phyloP scores from a whole-genome alignment of 2,888 invertebrate genomes.

The Suillia variegata region DNA sequence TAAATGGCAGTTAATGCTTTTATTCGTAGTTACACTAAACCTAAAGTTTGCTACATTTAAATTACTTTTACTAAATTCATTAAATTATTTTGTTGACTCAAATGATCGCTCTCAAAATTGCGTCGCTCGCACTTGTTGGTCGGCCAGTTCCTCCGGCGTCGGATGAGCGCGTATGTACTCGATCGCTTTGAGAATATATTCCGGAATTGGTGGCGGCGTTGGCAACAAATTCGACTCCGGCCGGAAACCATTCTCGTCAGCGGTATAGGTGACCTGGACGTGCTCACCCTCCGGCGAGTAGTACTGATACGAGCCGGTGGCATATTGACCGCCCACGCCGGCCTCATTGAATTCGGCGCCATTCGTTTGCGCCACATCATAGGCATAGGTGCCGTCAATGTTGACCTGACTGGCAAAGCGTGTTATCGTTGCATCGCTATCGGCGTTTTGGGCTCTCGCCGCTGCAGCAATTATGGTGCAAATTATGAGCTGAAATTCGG shows the following conservation, averaged over 20 bases:
- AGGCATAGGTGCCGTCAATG: constrained; percentile 60
- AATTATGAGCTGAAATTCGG: constrained; percentile 34
- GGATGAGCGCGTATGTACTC: constrained; percentile 47
- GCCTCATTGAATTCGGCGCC: constrained; percentile 64
- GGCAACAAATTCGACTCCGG: constrained; percentile 51
- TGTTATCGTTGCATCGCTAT: constrained; percentile 17
- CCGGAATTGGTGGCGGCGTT: constrained; percentile 53
- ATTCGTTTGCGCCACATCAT: constrained; percentile 63
- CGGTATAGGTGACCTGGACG: constrained; percentile 42
- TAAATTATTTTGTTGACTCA: too few species aligned
- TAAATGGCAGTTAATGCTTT: too few species aligned
- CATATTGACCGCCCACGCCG: constrained; percentile 64
- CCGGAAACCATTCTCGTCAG: constrained; percentile 53
- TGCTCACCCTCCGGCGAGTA: constrained; percentile 50
- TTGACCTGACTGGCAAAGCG: constrained; percentile 32
- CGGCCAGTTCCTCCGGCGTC: constrained; percentile 48
- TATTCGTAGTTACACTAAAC: too few species aligned
- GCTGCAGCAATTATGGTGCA: constrained; percentile 24
- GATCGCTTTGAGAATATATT: constrained; percentile 41
- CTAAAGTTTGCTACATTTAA: too few species aligned
- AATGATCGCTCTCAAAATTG: too few species aligned
- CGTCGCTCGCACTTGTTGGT: constrained; percentile 39
- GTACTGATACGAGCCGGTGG: constrained; percentile 43
- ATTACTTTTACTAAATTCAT: too few species aligned
- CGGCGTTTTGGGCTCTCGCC: too few species aligned